These are phyloP conservation scores for Leptura quadrifasciata DNA, from an alignment of 2,888 invertebrate species.

Conservation along the genomic window DNA sequence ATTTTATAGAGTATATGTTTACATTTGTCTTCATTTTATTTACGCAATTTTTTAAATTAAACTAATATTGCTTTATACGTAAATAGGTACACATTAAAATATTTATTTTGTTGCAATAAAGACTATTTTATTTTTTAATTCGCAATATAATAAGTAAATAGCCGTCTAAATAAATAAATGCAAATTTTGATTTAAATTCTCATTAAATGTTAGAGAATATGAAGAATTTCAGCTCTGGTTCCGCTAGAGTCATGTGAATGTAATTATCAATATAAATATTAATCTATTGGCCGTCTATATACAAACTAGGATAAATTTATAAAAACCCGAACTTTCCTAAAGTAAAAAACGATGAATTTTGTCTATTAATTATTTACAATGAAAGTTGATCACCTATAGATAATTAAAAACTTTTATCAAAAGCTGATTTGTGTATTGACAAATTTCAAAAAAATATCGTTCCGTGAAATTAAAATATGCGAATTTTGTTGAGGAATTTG, in stretches of 20 bases:
- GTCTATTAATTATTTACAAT: constrained; percentile 17
- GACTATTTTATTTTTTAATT: too few species aligned
- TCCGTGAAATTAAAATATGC: constrained; percentile 36
- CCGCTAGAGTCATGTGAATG: background rate
- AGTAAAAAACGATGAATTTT: constrained; percentile 15
- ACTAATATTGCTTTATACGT: too few species aligned
- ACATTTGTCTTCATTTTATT: too few species aligned
- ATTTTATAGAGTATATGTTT: too few species aligned
- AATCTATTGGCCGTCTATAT: background rate
- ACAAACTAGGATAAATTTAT: constrained; percentile 4
- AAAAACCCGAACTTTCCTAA: constrained; percentile 16
- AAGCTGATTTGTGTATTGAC: constrained; percentile 29
- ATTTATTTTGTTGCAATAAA: too few species aligned
- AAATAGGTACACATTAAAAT: too few species aligned
- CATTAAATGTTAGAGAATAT: too few species aligned
- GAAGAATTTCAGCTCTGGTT: too few species aligned
- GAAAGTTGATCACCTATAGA: constrained; percentile 25
- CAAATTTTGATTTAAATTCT: too few species aligned
- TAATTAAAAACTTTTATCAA: constrained; percentile 24
- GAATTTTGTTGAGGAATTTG: constrained; percentile 34
- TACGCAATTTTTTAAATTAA: too few species aligned
- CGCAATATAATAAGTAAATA: too few species aligned
- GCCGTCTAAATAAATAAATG: too few species aligned
- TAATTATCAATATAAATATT: constrained; percentile 8
- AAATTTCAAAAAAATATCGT: constrained; percentile 30